Conservation (phyloP, 2,113 vertebrate species). For the Podarcis raffonei region DNA sequence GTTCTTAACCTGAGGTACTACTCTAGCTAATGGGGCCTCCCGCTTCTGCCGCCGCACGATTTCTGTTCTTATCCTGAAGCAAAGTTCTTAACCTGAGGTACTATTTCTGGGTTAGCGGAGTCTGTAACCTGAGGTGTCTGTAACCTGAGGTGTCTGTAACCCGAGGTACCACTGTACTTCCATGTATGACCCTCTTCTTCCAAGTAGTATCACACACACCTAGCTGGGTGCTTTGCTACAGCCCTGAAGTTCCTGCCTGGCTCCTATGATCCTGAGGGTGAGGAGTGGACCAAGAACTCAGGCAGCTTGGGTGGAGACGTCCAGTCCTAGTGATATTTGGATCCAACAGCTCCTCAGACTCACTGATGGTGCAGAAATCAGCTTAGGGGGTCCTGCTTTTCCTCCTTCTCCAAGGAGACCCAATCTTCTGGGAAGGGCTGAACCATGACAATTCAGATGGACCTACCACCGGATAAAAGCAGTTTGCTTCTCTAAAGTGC, state of each 20-base stretch:
- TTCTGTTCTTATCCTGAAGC: too few species aligned
- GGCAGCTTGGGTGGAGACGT: background rate
- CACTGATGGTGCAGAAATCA: background rate
- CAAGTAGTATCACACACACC: background rate
- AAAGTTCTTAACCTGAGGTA: too few species aligned
- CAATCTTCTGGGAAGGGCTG: background rate
- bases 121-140: too few species aligned
- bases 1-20: too few species aligned
- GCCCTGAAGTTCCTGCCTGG: background rate
- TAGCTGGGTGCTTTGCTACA: too few species aligned
- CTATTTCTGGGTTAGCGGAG: too few species aligned
- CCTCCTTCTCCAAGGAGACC: background rate
- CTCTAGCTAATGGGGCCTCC: too few species aligned
- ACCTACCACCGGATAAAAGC: background rate
- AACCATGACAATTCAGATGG: background rate
- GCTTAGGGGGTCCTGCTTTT: too few species aligned
- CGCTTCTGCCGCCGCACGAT: rapidly evolving
- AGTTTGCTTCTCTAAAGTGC: background rate
- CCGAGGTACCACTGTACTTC: background rate
- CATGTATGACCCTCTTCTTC: background rate
- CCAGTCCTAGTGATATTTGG: background rate
- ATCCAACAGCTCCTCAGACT: background rate
- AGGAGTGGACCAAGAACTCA: background rate
- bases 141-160: too few species aligned
- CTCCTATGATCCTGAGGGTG: background rate